A percentile compares a stretch with the other conserved stretches of the same genome.
Conservation (phyloP, 2,797 vertebrate species). For the Acrossocheilus wenchowensis region DNA sequence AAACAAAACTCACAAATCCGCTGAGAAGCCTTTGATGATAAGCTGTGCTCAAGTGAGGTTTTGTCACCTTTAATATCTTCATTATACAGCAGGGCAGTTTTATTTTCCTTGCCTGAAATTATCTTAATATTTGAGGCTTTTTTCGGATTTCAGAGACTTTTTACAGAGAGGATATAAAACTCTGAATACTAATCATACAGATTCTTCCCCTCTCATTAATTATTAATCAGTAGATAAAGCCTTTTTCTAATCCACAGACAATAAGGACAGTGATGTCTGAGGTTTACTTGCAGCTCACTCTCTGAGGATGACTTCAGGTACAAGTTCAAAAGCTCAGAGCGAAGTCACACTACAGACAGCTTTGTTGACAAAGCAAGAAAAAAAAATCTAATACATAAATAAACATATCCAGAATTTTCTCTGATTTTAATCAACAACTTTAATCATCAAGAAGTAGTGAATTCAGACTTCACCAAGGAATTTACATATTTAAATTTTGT, state of each 20-base stretch:
- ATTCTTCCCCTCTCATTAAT: conserved; percentile 66
- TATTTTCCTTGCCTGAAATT: conserved; percentile 59
- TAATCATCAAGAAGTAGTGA: not conserved
- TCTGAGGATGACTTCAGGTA: conserved; percentile 32
- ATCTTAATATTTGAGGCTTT: conserved; percentile 63
- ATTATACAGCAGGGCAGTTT: conserved; percentile 53
- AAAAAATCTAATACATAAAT: not conserved
- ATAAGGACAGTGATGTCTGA: conserved; percentile 45
- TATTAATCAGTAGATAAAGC: conserved; percentile 64
- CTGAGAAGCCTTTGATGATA: conserved; percentile 67
- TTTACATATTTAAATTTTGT: not conserved
- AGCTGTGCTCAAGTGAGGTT: conserved; percentile 59
- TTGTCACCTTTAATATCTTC: conserved; percentile 69
- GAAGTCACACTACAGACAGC: not conserved
- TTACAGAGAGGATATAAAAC: conserved; percentile 53
- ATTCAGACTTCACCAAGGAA: not conserved
- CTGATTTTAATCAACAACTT: not conserved
- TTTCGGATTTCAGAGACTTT: conserved; percentile 40
- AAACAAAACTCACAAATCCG: conserved; percentile 65
- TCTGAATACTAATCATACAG: conserved; percentile 57
- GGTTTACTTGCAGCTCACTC: conserved; percentile 32
- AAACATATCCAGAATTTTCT: not conserved
- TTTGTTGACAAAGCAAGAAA: conserved; percentile 7
- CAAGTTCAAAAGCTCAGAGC: conserved; percentile 45
- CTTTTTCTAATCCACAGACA: conserved; percentile 61